Evolutionary conservation across 2,113 vertebrate genomes (phyloP), one percentile per base, ranked within the genome.

Genomic region (Uria aalge): DNA sequence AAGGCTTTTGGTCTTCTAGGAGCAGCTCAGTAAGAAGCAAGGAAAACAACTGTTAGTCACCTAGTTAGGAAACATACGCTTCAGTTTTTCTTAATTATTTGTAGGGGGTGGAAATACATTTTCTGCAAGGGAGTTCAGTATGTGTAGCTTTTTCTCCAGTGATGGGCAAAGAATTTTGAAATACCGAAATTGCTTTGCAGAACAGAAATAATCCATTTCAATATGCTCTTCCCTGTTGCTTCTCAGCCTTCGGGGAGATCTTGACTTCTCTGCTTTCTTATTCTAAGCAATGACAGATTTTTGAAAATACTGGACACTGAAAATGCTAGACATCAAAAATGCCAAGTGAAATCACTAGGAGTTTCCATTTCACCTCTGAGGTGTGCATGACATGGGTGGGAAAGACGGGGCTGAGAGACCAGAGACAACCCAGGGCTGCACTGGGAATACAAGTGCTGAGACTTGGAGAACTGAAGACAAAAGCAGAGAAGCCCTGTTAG

Each of bases 381-480:
- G 40, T 62, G 24, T 66, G 16, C 36, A 30, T 36, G 40, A n/a
- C 26, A 81, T 2, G 0, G 0, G 19, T 57, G 26, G 21, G 45
- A 76, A 76, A 81, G 48, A 52, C 50, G 50, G 45, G 17, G 2
- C 78, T 76, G 71, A 66, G 56, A 87, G 8, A 17, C 13, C 53
- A 79, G 43, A 53, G 24, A 27, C 15, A 12, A 50, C 8, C 11
- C n/a, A 34, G 29, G 34, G 6, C 30, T 85, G 12, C 48, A 16
- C 24, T 66, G 55, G 34, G 45, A 83, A 40, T 48, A 53, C 12
- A 50, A 26, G 22, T 45, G 12, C 41, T 66, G 38, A 73, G 21
- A 55, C 29, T 67, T 10, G 6, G 6, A 77, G 8, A 86, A 59
- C 21, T 30, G 34, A 71, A 92, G 40, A 64, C 21, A 88, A 72